Evolutionary conservation across 2,888 invertebrate species (phyloP), one percentile per base, ranked within the genome.

Genomic region (Selenia dentaria): DNA sequence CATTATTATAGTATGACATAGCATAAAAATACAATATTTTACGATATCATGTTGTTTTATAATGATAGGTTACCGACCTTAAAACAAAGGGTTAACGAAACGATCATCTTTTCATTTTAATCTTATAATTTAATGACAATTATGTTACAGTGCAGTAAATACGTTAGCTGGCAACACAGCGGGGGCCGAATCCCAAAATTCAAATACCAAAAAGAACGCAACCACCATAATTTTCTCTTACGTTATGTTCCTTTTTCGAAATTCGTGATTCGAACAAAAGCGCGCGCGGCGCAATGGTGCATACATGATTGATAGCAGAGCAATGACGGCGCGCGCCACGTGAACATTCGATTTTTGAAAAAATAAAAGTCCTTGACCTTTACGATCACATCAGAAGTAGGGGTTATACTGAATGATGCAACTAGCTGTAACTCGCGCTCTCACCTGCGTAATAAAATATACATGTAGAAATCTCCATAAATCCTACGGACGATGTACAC

Each of bases 181-280:
- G 74, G 83, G 81, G 78, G 78, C 72, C 69, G 63, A 35, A 39
- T 46, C 63, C 61, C 58, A 56, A 69, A n/a, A 74, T 73, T 72
- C 73, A 63, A 79, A 79, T 65, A 80, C 82, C 64, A 69, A 80
- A 83, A 83, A 78, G 82, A 83, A 79, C 79, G 59, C 79, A 82
- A 81, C 70, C 72, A 70, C 81, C 83, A 81, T 85, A 81, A 82
- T 83, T 84, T 48, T 74, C 70, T 78, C 74, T 70, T 73, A 74
- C 71, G 73, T 74, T 76, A 68, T 80, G 77, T 84, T 83, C 83
- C 74, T 86, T 87, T 87, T 88, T 87, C 72, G 77, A 80, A 84
- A 83, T 85, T 81, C 79, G 86, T 84, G 83, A 84, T 83, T 82
- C 79, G 83, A 84, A 88, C 87, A 85, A 89, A 87, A 87, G 87